Evolutionary conservation across 2,797 vertebrate genomes (phyloP), one percentile per base, ranked within the genome.

Genomic region (Gobionotothen gibberifrons): DNA sequence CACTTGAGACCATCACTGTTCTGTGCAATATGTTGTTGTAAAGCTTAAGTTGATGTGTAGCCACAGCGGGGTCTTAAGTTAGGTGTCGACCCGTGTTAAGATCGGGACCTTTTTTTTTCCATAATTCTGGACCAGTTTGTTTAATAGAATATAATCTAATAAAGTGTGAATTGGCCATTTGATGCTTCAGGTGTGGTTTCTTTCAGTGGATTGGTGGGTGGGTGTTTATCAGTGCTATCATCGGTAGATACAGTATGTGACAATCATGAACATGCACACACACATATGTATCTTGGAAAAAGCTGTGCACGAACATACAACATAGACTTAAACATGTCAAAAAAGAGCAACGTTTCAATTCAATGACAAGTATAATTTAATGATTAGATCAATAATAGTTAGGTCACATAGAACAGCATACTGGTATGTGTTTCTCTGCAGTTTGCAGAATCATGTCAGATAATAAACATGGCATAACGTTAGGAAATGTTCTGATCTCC

Each of bases 41-140:
- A 74, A 77, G 49, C 56, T 75, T 51, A 46, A 49, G 8, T 63
- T 57, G 17, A 60, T 29, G 47, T 62, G 79, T 81, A 49, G 54
- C 65, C 61, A 62, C 42, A 49, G 62, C 52, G 1, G 14, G 36
- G 17, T 81, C 70, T 88, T 44, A 76, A 40, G 51, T 76, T 36
- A 67, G 49, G 69, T 85, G 47, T 39, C 9, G 2, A 51, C 56
- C 54, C 39, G n/a, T 58, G 39, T 76, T 59, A 68, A 81, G 42
- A 60, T 74, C 1, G 57, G 66, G 61, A 84, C 69, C 70, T 54
- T 64, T 83, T 86, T 74, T 88, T 87, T 86, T 52, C 43, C 43
- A 72, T 75, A 2, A 87, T 5, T 74, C 8, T 82, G 83, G 85
- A 90, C 75, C 78, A 86, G 76, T 87, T 88, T 90, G 81, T 86